A percentile compares a stretch with the other conserved stretches of the same genome.
phyloP scores from a whole-genome alignment of 2,888 invertebrate species.

The Ectemnius cavifrons region DNA sequence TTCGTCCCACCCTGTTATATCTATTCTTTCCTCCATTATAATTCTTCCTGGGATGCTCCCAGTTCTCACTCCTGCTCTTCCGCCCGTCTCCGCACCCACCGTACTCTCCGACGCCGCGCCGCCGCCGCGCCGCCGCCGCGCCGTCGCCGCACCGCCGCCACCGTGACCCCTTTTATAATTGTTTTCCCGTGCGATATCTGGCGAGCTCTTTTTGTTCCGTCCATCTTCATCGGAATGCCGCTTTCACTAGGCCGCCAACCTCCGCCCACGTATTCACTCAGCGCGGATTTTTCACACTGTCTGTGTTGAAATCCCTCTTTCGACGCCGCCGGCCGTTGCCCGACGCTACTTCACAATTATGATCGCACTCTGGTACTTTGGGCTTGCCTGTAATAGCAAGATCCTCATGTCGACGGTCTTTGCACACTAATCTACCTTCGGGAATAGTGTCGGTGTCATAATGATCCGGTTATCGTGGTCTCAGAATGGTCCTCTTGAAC shows the following conservation, averaged over 20 bases:
- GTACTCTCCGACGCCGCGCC: neutral
- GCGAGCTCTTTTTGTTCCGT: slow-evolving; percentile 32
- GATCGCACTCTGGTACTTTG: slow-evolving; percentile 14
- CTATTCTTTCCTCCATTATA: slow-evolving; percentile 62
- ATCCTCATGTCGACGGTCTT: slow-evolving; percentile 17
- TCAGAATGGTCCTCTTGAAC: slow-evolving; percentile 9
- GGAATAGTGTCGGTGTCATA: slow-evolving; percentile 23
- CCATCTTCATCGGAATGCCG: slow-evolving; percentile 13
- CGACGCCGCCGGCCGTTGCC: too few relatives aligned
- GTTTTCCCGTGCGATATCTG: slow-evolving; percentile 50
- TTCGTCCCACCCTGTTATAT: slow-evolving; percentile 56
- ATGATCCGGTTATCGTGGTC: slow-evolving; percentile 32
- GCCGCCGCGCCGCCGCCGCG: too few relatives aligned
- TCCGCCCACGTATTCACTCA: neutral
- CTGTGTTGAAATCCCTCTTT: too few relatives aligned
- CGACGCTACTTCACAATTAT: too few relatives aligned
- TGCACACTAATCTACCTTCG: slow-evolving; percentile 33
- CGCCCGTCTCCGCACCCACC: neutral
- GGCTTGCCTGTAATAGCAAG: neutral
- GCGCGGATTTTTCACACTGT: too few relatives aligned
- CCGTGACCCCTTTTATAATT: slow-evolving; percentile 42
- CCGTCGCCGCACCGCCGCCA: too few relatives aligned
- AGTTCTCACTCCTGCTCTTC: slow-evolving; percentile 18
- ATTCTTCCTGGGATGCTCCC: slow-evolving; percentile 55
- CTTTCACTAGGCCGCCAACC: slow-evolving; percentile 7